Evolutionary conservation across 1,140 invertebrate species (phyloP).

Genomic region (Anadara kagoshimensis): DNA sequence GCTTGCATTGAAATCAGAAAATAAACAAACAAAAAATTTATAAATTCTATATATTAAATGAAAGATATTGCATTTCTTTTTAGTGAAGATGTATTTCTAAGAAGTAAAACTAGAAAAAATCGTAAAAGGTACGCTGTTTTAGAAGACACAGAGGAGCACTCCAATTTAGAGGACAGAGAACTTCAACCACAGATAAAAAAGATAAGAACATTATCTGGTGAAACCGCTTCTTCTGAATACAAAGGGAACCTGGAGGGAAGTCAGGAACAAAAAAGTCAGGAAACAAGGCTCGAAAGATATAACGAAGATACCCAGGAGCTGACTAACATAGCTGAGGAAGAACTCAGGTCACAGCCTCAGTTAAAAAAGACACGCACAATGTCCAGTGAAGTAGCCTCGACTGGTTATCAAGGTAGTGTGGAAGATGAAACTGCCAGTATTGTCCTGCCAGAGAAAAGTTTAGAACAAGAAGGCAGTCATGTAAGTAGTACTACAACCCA

Average conservation of each 20-base stretch:
- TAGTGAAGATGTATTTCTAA: too few relatives aligned
- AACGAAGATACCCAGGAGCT: neutral
- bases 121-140: too few relatives aligned
- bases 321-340: neutral
- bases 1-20: too few relatives aligned
- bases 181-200: neutral
- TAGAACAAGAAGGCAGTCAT: too few relatives aligned
- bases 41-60: too few relatives aligned
- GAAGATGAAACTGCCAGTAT: neutral
- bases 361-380: conserved; percentile 18
- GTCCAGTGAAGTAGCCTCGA: conserved; percentile 23
- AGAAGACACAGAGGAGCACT: neutral
- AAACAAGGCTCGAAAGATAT: neutral
- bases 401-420: conserved; percentile 23
- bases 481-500: too few relatives aligned
- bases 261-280: neutral
- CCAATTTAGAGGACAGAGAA: neutral
- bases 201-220: neutral
- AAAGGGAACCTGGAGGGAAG: too few relatives aligned
- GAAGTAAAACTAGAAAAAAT: too few relatives aligned
- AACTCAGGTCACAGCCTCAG: neutral
- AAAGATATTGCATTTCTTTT: too few relatives aligned
- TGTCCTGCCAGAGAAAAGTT: too few relatives aligned
- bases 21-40: too few relatives aligned
- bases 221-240: neutral